phyloP scores from a whole-genome alignment of 2,797 vertebrate species.

The Lagorchestes hirsutus region DNA sequence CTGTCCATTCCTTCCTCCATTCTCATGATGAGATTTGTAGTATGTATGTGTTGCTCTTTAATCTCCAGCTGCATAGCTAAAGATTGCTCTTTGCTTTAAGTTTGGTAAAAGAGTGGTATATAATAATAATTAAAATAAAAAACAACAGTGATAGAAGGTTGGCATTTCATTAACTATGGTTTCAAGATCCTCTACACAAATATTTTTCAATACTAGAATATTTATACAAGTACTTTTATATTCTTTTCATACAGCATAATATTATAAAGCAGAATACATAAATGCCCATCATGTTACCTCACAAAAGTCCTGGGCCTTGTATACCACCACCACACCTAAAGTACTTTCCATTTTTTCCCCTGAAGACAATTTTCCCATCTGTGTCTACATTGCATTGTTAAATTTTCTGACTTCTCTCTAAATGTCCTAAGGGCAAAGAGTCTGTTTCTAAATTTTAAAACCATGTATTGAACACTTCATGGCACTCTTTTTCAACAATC shows the following conservation, averaged over 20 bases:
- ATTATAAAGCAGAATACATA: neutral
- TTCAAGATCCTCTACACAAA: neutral
- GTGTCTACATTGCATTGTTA: neutral
- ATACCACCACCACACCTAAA: neutral
- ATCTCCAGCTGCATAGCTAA: neutral
- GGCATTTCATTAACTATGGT: neutral
- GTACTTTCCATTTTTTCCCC: neutral
- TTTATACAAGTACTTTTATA: neutral
- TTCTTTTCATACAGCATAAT: neutral
- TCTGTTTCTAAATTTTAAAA: conserved; percentile 1
- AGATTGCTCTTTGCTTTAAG: neutral
- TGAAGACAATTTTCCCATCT: conserved; percentile 9
- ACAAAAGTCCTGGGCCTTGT: neutral
- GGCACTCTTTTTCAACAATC: neutral
- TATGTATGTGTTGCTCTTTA: neutral
- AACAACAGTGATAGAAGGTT: neutral
- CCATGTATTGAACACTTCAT: neutral
- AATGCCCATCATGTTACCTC: neutral
- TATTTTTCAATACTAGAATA: neutral
- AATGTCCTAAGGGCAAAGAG: conserved; percentile 10
- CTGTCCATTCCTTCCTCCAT: neutral
- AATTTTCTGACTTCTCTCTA: conserved; percentile 11
- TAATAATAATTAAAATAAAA: neutral
- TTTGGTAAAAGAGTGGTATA: neutral
- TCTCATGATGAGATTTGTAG: neutral